Conservation (phyloP, 2,797 vertebrate species). For the Protosalanx chinensis region DNA sequence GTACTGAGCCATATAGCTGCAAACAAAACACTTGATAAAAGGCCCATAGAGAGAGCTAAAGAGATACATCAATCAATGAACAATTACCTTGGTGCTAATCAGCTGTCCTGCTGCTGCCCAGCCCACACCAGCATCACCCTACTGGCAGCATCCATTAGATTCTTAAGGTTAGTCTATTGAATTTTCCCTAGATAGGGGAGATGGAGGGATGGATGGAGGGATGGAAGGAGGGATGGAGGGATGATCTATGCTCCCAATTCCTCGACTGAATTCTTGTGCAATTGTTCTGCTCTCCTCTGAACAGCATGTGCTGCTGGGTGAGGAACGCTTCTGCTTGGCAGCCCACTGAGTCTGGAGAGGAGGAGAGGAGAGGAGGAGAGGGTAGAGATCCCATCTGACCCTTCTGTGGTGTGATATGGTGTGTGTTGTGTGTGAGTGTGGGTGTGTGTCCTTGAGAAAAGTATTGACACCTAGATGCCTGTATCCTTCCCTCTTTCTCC, state of each 20-base stretch:
- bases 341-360: constrained; percentile 27
- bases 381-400: no score
- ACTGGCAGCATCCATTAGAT: constrained; percentile 81
- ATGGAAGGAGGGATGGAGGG: neutral
- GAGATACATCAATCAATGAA: constrained; percentile 81
- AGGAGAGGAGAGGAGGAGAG: constrained; percentile 51
- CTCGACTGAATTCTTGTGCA: constrained; percentile 57
- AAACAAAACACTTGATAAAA: constrained; percentile 72
- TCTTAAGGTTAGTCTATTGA: constrained; percentile 86
- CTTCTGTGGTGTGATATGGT: neutral
- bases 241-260: constrained; percentile 52
- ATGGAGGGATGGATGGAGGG: constrained; percentile 16
- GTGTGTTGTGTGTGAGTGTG: constrained; percentile 5
- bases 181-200: constrained; percentile 73
- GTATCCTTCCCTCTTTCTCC: no score
- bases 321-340: neutral
- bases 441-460: constrained; percentile 31
- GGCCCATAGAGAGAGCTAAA: constrained; percentile 68
- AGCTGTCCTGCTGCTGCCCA: constrained; percentile 71
- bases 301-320: constrained; percentile 6
- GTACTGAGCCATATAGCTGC: constrained; percentile 43
- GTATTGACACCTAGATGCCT: constrained; percentile 37
- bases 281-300: constrained; percentile 51
- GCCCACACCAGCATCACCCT: constrained; percentile 68
- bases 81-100: constrained; percentile 83